phyloP scores from a whole-genome alignment of 92 coral and sea anemone species.

The Meandrina meandrites region DNA sequence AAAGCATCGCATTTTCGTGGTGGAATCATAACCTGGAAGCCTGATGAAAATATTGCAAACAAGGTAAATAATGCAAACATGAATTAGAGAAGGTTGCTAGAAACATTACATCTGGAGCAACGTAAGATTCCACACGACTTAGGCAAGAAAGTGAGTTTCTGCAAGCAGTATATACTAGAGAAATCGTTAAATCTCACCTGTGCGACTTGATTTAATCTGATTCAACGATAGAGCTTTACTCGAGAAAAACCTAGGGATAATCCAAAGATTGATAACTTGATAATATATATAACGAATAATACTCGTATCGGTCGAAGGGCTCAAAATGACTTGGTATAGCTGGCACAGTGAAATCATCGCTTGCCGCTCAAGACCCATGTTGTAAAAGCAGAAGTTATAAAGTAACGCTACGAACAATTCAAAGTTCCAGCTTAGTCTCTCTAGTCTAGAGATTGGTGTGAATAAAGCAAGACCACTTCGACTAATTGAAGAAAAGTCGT shows the following conservation, averaged over 20 bases:
- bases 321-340: too few relatives aligned
- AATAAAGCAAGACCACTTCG: too few relatives aligned
- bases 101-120: not conserved
- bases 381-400: too few relatives aligned
- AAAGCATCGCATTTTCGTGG: constrained; percentile 57
- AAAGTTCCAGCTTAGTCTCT: not conserved
- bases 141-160: not conserved
- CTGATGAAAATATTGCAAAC: not conserved
- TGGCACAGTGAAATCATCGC: too few relatives aligned
- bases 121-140: not conserved
- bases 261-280: too few relatives aligned
- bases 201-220: not conserved
- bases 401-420: too few relatives aligned
- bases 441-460: too few relatives aligned
- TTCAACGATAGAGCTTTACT: not conserved
- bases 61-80: not conserved
- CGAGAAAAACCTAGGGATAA: too few relatives aligned
- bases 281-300: too few relatives aligned
- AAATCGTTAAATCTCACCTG: too few relatives aligned
- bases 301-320: too few relatives aligned
- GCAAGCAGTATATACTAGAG: not conserved
- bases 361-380: too few relatives aligned
- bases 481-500: not conserved
- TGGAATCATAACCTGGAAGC: constrained; percentile 51
- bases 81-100: not conserved